Conservation (phyloP, 2,797 vertebrate species). For the Mastacembelus armatus region DNA sequence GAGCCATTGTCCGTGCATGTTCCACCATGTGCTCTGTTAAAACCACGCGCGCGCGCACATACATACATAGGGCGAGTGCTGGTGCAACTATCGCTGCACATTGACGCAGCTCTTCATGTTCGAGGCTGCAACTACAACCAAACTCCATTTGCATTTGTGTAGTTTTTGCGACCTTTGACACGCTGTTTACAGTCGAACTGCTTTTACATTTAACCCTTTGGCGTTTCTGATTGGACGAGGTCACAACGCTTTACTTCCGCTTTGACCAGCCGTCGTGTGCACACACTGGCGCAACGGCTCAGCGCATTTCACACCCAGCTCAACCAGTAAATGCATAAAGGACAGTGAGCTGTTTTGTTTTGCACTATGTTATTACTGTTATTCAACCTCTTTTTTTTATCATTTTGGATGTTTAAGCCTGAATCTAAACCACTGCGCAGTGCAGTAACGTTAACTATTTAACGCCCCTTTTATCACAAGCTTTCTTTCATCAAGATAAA, state of each 20-base stretch:
- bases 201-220: constrained; percentile 64
- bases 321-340: background rate
- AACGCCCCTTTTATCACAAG: background rate
- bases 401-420: too few relatives aligned
- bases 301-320: background rate
- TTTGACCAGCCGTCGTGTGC: constrained; percentile 42
- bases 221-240: constrained; percentile 67
- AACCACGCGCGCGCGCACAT: background rate
- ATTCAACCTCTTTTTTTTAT: background rate
- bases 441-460: background rate
- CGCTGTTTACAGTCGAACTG: constrained; percentile 23
- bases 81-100: background rate
- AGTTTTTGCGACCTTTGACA: background rate
- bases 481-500: too few relatives aligned
- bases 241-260: constrained; percentile 71
- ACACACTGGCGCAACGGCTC: background rate
- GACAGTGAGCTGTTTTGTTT: background rate
- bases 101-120: background rate
- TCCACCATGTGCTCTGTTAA: constrained; percentile 80
- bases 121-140: background rate
- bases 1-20: constrained; percentile 70
- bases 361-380: background rate
- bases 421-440: background rate
- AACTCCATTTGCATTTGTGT: background rate
- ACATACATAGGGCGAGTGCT: too few relatives aligned